Percentiles rank a stretch among this genome's conserved stretches.
Evolutionary conservation across 2,888 invertebrate species (phyloP).

Genomic region (Macrostomum cliftonense): DNA sequence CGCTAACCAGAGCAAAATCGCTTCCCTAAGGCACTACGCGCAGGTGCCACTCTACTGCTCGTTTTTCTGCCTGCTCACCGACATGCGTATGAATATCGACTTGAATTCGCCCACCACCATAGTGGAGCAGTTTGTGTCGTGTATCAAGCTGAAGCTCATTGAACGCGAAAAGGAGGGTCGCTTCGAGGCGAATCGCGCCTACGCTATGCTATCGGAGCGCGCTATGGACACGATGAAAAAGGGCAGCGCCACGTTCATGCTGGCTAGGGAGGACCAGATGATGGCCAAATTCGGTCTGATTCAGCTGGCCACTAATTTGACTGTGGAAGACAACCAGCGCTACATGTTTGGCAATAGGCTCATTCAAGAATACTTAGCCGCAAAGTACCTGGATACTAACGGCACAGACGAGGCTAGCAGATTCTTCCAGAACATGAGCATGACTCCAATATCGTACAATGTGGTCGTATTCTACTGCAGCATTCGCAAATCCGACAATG

Average conservation of each 20-base stretch:
- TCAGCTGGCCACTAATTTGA: constrained; percentile 1
- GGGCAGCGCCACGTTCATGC: constrained; percentile 1
- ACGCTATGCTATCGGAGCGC: constrained; percentile 16
- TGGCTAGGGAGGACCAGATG: constrained; percentile 4
- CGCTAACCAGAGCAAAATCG: too few species aligned
- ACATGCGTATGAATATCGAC: constrained; percentile 6
- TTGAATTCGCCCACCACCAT: constrained; percentile 9
- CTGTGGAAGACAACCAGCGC: neutral
- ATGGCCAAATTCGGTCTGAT: constrained; percentile 4
- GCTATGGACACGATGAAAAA: constrained; percentile 13
- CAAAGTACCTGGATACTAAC: constrained; percentile 1
- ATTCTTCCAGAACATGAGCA: constrained; percentile 6
- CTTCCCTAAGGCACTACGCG: neutral
- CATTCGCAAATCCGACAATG: constrained; percentile 17
- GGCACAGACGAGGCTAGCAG: constrained; percentile 6
- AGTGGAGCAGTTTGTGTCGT: constrained; percentile 9
- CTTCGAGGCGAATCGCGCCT: constrained; percentile 11
- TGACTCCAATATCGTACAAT: constrained; percentile 5
- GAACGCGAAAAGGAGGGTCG: constrained; percentile 11
- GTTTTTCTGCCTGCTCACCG: constrained; percentile 8
- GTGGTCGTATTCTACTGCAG: constrained; percentile 18
- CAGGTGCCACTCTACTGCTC: constrained; percentile 10
- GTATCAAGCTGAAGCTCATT: constrained; percentile 10
- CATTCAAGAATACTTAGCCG: constrained; percentile 7
- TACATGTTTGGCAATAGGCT: constrained; percentile 5